A percentile compares a stretch with the other conserved stretches of the same genome.
Conservation (phyloP, 2,888 invertebrate species). For the Microdon myrmicae region DNA sequence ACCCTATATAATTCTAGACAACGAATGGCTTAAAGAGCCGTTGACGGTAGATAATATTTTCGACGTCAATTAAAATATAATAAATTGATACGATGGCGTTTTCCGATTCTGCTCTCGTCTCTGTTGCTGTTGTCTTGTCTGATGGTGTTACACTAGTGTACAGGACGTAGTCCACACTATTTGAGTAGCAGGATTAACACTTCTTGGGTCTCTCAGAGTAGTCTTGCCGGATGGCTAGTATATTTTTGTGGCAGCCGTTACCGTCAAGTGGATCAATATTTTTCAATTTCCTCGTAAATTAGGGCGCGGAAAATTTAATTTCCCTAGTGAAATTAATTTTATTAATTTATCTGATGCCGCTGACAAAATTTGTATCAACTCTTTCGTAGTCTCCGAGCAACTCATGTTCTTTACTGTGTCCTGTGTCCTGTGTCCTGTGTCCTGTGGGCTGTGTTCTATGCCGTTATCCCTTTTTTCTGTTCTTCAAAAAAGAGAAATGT, state of each 20-base stretch:
- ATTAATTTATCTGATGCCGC: conserved; percentile 41
- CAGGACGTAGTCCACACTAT: conserved; percentile 3
- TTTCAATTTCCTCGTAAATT: conserved; percentile 49
- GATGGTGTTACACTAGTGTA: conserved; percentile 5
- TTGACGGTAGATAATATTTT: conserved; percentile 6
- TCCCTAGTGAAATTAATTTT: conserved; percentile 46
- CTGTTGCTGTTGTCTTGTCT: no score
- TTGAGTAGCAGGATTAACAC: conserved; percentile 9
- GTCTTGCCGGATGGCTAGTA: no score
- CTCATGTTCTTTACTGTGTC: background rate
- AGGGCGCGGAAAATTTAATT: conserved; percentile 51
- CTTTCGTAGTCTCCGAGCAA: conserved; percentile 4
- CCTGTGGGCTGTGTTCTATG: conserved; percentile 1
- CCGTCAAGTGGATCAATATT: conserved; percentile 46
- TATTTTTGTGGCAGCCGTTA: background rate
- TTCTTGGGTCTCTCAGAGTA: background rate
- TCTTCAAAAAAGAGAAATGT: no score
- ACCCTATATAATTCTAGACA: no score
- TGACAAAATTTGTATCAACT: conserved; percentile 40
- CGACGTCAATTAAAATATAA: conserved; percentile 24
- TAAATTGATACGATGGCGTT: conserved; percentile 30
- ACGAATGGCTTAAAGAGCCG: no score
- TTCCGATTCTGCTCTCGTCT: no score
- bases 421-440: background rate
- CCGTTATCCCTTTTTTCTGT: no score